Evolutionary conservation across 2,113 vertebrate species (phyloP), one percentile per base, ranked within the genome.

Genomic region (Malaclemys terrapin): DNA sequence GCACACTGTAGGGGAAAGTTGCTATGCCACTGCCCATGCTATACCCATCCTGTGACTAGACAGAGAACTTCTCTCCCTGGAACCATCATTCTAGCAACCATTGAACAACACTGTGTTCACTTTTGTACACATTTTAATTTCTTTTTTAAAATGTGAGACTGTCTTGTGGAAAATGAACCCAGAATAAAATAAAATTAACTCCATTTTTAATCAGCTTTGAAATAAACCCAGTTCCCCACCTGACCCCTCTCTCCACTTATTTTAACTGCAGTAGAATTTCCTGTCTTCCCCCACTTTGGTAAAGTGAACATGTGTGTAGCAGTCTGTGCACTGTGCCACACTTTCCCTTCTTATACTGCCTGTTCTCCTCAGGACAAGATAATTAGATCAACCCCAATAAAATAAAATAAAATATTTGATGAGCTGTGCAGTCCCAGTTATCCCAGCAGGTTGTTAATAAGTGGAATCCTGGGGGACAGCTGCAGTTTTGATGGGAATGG

Each of bases 321-420:
- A 88, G 88, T 89, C 96, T 84, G 83, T 78, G 88, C 79, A 87
- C 94, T 83, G 90, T 16, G 94, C 88, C 80, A 92, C 94, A 92
- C 94, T 84, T 7, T 90, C 87, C 80, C 56, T 93, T 31, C 92
- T 94, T 94, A 87, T 76, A 83, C 80, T 95, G 85, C 88, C 54
- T 96, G 87, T 90, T 96, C 93, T 95, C 96, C 94, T 53, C 92
- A 82, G 94, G 94, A 92, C 78, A 95, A 97, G 96, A 95, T 93
- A 97, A 98, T 96, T 98, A 97, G 88, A 97, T 16, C 89, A 91
- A 96, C 79, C 93, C 96, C 95, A 96, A 96, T 78, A 96, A 89
- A 96, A 96, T 96, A 97, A 89, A 96, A 96, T 78, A 96, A 89
- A 96, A 96, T 96, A 97, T 97, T 98, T 96, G 97, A 98, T 97